Evolutionary conservation across 2,888 invertebrate species (phyloP).

Genomic region (Pardosa pseudoannulata): DNA sequence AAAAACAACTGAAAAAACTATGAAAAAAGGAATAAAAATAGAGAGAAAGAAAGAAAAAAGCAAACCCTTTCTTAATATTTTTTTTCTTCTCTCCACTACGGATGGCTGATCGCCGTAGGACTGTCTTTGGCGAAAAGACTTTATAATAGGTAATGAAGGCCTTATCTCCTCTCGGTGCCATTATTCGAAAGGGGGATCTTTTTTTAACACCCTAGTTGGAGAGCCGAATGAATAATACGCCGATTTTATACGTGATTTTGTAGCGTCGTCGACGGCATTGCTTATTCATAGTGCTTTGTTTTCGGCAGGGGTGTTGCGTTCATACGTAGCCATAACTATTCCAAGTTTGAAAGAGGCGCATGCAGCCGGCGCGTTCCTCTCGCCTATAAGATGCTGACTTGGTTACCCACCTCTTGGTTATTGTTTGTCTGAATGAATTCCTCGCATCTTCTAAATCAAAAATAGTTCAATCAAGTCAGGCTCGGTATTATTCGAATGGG

Average conservation of each 20-base stretch:
- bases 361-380: no score
- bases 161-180: conserved; percentile 37
- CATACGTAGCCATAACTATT: no score
- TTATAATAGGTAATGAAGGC: conserved; percentile 40
- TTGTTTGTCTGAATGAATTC: no score
- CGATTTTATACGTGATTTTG: not conserved
- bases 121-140: conserved; percentile 11
- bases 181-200: conserved; percentile 41
- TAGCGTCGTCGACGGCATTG: not conserved
- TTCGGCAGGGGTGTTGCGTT: no score
- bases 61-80: no score
- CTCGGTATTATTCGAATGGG: conserved; percentile 30
- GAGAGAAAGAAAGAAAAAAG: not conserved
- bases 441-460: no score
- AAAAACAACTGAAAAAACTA: not conserved
- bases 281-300: not conserved
- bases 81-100: conserved; percentile 19
- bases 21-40: not conserved
- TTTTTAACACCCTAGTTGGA: conserved; percentile 25
- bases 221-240: not conserved
- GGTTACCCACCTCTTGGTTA: no score
- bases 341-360: no score
- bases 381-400: no score
- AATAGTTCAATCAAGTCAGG: no score
- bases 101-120: conserved; percentile 24